Conservation (phyloP, 2,113 vertebrate genomes). For the Gopherus evgoodei region DNA sequence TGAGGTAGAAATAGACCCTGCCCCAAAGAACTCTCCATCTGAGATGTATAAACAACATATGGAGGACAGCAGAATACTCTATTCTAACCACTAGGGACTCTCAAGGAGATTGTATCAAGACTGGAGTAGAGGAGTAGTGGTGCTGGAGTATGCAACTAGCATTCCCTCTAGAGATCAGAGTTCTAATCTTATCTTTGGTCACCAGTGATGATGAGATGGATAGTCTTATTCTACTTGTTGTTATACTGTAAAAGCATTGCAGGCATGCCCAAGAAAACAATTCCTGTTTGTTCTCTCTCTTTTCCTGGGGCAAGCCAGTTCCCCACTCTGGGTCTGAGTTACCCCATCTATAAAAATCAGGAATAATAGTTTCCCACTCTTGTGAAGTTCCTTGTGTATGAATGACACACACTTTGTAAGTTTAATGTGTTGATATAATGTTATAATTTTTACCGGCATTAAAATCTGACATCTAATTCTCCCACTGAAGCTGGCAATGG, state of each 20-base stretch:
- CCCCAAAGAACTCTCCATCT: slow-evolving; percentile 26
- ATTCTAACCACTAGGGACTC: slow-evolving; percentile 45
- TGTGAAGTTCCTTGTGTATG: slow-evolving; percentile 36
- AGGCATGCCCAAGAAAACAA: slow-evolving; percentile 19
- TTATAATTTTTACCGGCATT: slow-evolving; percentile 51
- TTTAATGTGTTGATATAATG: slow-evolving; percentile 50
- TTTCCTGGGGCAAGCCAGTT: background rate
- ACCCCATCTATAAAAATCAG: slow-evolving; percentile 17
- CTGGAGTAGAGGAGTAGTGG: slow-evolving; percentile 8
- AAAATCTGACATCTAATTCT: slow-evolving; percentile 58
- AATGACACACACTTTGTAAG: background rate
- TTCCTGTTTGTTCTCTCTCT: background rate
- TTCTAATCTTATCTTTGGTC: slow-evolving; percentile 53
- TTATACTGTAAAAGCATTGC: slow-evolving; percentile 24
- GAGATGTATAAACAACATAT: slow-evolving; percentile 1
- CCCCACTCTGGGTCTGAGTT: background rate
- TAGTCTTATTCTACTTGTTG: slow-evolving; percentile 28
- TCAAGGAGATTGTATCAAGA: slow-evolving; percentile 36
- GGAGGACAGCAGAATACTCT: background rate
- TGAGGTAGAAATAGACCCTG: background rate
- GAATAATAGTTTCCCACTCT: slow-evolving; percentile 46
- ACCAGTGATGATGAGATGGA: slow-evolving; percentile 45
- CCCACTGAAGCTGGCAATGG: slow-evolving; percentile 39
- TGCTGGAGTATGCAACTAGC: slow-evolving; percentile 32
- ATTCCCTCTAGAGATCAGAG: slow-evolving; percentile 51